Percentiles rank a stretch among this genome's conserved stretches.
phyloP scores from a whole-genome alignment of 2,888 invertebrate species.

The Phasia obesa region DNA sequence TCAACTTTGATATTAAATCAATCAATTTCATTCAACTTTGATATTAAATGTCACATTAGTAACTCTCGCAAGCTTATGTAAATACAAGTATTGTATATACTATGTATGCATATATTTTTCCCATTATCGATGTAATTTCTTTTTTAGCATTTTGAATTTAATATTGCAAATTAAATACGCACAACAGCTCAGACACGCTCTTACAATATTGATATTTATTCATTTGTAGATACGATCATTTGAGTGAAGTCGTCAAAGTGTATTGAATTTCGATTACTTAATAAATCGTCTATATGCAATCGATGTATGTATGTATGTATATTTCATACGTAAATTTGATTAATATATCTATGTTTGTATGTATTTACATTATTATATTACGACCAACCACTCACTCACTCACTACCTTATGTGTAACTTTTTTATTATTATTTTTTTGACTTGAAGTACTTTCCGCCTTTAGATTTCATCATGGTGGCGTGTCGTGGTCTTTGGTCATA shows the following conservation, averaged over 20 bases:
- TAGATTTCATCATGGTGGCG: slow-evolving; percentile 29
- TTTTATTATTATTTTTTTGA: neutral
- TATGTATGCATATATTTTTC: neutral
- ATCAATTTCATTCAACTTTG: slow-evolving; percentile 51
- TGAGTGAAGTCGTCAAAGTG: slow-evolving; percentile 18
- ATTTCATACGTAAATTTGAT: neutral
- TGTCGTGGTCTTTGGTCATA: slow-evolving; percentile 26
- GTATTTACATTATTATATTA: slow-evolving; percentile 2
- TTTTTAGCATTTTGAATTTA: slow-evolving; percentile 21
- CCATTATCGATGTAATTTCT: slow-evolving; percentile 37
- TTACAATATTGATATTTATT: slow-evolving; percentile 2
- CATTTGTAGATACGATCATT: neutral
- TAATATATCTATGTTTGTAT: no score
- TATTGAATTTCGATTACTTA: slow-evolving; percentile 56
- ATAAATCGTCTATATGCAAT: slow-evolving; percentile 26
- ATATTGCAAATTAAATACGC: slow-evolving; percentile 29
- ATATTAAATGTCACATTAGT: slow-evolving; percentile 52
- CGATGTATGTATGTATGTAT: slow-evolving; percentile 4
- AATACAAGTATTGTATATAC: neutral
- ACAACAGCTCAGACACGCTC: neutral
- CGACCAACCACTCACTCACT: slow-evolving; percentile 6
- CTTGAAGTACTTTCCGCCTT: slow-evolving; percentile 26
- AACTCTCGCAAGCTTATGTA: neutral
- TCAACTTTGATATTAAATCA: slow-evolving; percentile 51
- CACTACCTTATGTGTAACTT: no score